These are phyloP conservation scores for Pseudorhombus dupliciocellatus DNA, from an alignment of 2,113 vertebrate genomes.

Conservation along the genomic window DNA sequence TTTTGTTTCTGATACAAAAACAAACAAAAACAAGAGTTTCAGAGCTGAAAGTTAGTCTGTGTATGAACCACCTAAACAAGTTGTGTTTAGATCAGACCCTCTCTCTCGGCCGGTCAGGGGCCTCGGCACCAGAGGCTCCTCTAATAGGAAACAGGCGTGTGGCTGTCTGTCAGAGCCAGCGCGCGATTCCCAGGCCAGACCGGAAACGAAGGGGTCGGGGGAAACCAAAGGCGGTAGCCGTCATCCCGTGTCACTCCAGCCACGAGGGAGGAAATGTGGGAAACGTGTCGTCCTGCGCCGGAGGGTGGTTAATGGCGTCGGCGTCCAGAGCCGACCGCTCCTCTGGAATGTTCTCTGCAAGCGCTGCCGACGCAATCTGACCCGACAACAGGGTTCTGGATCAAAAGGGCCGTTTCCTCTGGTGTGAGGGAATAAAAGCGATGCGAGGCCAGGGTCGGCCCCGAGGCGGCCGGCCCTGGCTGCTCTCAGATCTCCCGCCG, in stretches of 20 bases:
- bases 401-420: slow-evolving; percentile 68
- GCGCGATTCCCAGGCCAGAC: slow-evolving; percentile 76
- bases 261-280: slow-evolving; percentile 73
- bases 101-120: slow-evolving; percentile 60
- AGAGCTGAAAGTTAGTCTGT: slow-evolving; percentile 30
- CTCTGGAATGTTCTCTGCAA: slow-evolving; percentile 63
- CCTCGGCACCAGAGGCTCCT: slow-evolving; percentile 32
- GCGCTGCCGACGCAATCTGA: slow-evolving; percentile 22
- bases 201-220: slow-evolving; percentile 66
- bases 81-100: slow-evolving; percentile 31
- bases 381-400: slow-evolving; percentile 56
- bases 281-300: slow-evolving; percentile 60
- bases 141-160: slow-evolving; percentile 76
- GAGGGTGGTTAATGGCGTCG: slow-evolving; percentile 74
- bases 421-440: slow-evolving; percentile 38
- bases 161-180: slow-evolving; percentile 67
- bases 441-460: slow-evolving; percentile 57
- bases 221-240: slow-evolving; percentile 68
- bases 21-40: background rate
- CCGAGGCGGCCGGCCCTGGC: slow-evolving; percentile 55
- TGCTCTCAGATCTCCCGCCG: slow-evolving; percentile 61
- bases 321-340: slow-evolving; percentile 65
- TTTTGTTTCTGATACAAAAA: slow-evolving; percentile 29
- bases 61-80: slow-evolving; percentile 27
- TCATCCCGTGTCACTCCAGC: slow-evolving; percentile 73